Evolutionary conservation across 2,113 vertebrate genomes (phyloP), one percentile per base, ranked within the genome.

Genomic region (Malurus melanocephalus): DNA sequence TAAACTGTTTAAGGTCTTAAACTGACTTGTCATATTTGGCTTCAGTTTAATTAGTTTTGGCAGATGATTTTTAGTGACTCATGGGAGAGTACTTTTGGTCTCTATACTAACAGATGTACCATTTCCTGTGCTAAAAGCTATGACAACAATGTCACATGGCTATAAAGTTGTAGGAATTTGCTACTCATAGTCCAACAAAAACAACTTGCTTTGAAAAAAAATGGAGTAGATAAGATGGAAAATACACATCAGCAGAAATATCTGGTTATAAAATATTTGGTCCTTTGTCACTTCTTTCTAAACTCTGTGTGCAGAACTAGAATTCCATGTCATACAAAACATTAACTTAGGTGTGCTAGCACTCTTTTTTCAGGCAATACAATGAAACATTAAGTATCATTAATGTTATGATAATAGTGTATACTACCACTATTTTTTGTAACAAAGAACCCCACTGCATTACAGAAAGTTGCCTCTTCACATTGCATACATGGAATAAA

Each of bases 21-120:
- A 97, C 96, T 96, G 71, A 90, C 85, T 96, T 96, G 97, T 98
- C 97, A 96, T 96, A 98, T 98, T 98, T 99, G 98, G 98, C 98
- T 88, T 82, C 77, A 82, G 51, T 92, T 97, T 97, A 97, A 98
- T 98, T 99, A 95, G 94, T 97, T 98, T 98, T 98, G 98, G 98
- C 98, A 95, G 76, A 81, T 91, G 53, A 69, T 52, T 91, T 88
- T 96, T 64, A 77, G 94, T 98, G 98, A 98, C 96, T 99, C 98
- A 98, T 97, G 95, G 95, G 97, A 97, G 97, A 98, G 87, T 95
- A 92, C 92, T 91, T 94, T 85, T 45, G 69, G 93, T 94, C 92
- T 96, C 92, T 96, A 94, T 93, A 91, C 96, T 96, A 97, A 95
- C 95, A 96, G 96, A 97, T 96, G 94, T 93, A 94, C 77, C 67